These are phyloP conservation scores for Anguilla pacifica DNA, from an alignment of 2,797 vertebrate species.

Conservation along the genomic window DNA sequence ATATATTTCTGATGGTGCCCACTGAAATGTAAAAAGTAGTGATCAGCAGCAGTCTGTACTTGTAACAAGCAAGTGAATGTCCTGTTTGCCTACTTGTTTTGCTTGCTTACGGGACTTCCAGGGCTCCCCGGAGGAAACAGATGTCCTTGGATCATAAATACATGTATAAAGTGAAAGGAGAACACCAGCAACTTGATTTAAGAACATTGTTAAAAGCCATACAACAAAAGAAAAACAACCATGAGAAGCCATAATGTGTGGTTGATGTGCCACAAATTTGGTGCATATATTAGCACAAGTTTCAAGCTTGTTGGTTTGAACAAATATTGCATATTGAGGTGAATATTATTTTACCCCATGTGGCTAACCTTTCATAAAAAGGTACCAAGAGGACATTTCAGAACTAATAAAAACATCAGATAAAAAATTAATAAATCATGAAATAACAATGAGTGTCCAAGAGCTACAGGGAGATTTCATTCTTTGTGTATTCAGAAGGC, in stretches of 20 bases:
- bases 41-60: not conserved
- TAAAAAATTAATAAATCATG: not conserved
- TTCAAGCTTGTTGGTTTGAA: too few relatives aligned
- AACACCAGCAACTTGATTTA: not conserved
- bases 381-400: too few relatives aligned
- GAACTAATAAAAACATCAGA: too few relatives aligned
- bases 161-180: not conserved
- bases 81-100: not conserved
- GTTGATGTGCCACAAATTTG: too few relatives aligned
- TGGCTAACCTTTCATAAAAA: too few relatives aligned
- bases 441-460: not conserved
- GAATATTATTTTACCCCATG: too few relatives aligned
- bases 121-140: not conserved
- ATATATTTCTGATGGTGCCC: not conserved
- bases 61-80: not conserved
- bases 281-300: too few relatives aligned
- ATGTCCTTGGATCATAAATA: conserved; percentile 2
- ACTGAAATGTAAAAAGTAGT: not conserved
- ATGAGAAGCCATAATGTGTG: not conserved
- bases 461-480: not conserved
- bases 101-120: not conserved
- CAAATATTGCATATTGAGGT: too few relatives aligned
- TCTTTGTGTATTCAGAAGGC: not conserved
- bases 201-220: not conserved
- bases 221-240: not conserved